Percentiles rank a stretch among this genome's conserved stretches.
Conservation (phyloP, 2,113 vertebrate species). For the Thalassarche chlororhynchos region DNA sequence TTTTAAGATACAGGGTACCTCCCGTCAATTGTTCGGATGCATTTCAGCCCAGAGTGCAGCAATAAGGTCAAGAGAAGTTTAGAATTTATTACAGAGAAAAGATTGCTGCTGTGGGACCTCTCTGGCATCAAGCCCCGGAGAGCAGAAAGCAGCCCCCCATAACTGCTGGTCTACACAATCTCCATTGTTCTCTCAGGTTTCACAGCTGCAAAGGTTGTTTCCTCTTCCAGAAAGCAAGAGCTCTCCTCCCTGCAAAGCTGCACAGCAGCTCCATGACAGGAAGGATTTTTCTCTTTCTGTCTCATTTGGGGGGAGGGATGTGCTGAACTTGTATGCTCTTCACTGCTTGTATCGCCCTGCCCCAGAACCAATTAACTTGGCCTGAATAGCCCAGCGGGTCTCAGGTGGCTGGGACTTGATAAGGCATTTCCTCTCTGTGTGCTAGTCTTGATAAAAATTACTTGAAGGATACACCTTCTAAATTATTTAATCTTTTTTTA, state of each 20-base stretch:
- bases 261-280: background rate
- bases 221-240: background rate
- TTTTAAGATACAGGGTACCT: background rate
- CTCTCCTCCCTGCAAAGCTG: background rate
- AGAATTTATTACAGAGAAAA: conserved; percentile 27
- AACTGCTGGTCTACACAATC: background rate
- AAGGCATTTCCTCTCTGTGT: background rate
- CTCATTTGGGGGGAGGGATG: background rate
- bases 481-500: background rate
- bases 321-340: background rate
- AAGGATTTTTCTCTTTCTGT: background rate
- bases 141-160: background rate
- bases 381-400: background rate
- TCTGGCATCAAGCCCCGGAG: background rate
- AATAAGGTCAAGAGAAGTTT: conserved; percentile 31
- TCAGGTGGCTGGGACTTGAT: background rate
- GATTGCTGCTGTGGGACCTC: conserved; percentile 14
- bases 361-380: background rate
- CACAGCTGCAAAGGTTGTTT: conserved; percentile 59
- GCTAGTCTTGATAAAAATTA: background rate
- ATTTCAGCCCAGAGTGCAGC: background rate
- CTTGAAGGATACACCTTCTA: background rate
- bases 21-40: background rate
- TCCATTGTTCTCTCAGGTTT: conserved; percentile 61
- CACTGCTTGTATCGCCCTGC: background rate